Evolutionary conservation across 2,888 invertebrate species (phyloP).

Genomic region (Hecatera dysodea): DNA sequence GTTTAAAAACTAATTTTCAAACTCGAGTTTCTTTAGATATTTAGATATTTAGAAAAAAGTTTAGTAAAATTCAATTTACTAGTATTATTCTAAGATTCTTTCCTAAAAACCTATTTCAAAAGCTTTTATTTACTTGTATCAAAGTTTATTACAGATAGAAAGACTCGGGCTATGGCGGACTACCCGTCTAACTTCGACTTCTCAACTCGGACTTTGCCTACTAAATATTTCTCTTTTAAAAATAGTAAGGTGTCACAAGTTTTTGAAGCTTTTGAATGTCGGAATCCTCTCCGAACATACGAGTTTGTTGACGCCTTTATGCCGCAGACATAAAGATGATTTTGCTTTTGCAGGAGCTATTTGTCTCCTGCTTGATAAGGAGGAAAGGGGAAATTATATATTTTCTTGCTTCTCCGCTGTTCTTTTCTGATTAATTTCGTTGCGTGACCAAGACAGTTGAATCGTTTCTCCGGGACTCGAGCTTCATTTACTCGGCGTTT

Average conservation of each 20-base stretch:
- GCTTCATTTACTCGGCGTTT: no score
- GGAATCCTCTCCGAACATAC: background rate
- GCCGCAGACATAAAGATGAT: background rate
- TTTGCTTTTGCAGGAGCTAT: no score
- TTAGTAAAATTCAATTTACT: slow-evolving; percentile 20
- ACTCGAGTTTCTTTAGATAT: background rate
- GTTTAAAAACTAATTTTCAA: slow-evolving; percentile 6
- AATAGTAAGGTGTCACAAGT: slow-evolving; percentile 37
- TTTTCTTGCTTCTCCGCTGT: no score
- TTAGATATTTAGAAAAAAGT: slow-evolving; percentile 1
- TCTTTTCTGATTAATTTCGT: no score
- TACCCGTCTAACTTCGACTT: slow-evolving; percentile 35
- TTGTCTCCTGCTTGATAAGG: no score
- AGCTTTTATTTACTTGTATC: slow-evolving; percentile 34
- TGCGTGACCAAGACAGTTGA: no score
- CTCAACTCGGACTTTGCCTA: slow-evolving; percentile 42
- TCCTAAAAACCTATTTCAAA: slow-evolving; percentile 18
- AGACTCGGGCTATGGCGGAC: slow-evolving; percentile 19
- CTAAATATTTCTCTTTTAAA: slow-evolving; percentile 55
- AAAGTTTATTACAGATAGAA: slow-evolving; percentile 20
- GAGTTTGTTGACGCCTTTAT: background rate
- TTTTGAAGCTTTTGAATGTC: slow-evolving; percentile 14
- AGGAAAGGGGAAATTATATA: no score
- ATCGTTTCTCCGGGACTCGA: no score
- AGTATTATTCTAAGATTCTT: slow-evolving; percentile 20